These are phyloP conservation scores for Psittacus erithacus DNA, from an alignment of 2,113 vertebrate genomes.

Conservation along the genomic window DNA sequence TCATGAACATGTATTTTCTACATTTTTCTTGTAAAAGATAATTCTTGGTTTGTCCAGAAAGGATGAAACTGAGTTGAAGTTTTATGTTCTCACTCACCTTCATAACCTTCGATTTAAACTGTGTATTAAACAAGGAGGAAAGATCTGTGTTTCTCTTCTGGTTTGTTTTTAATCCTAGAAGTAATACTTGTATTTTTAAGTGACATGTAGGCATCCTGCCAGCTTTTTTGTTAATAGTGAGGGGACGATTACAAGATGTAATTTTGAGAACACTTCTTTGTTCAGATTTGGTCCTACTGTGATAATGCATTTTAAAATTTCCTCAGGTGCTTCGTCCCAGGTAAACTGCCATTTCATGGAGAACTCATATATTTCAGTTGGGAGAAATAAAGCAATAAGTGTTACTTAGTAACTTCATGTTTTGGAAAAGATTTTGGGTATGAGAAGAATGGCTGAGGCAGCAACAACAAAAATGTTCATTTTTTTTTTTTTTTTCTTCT, in stretches of 20 bases:
- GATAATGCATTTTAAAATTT: fast-evolving
- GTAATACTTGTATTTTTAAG: not conserved
- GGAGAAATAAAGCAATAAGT: not conserved
- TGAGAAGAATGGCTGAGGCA: not conserved
- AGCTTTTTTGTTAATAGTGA: not conserved
- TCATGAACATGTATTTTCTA: not conserved
- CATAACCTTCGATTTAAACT: not conserved
- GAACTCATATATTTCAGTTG: not conserved
- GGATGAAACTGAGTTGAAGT: not conserved
- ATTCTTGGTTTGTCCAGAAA: not conserved
- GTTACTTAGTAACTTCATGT: not conserved
- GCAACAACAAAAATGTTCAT: not conserved
- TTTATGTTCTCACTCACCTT: not conserved
- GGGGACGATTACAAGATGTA: not conserved
- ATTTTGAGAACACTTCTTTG: not conserved
- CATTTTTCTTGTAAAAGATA: not conserved
- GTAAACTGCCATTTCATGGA: not conserved
- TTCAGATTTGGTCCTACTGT: not conserved
- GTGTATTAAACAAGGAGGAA: not conserved
- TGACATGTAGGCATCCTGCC: not conserved
- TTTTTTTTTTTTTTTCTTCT: not conserved
- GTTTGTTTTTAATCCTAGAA: not conserved
- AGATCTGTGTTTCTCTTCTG: not conserved
- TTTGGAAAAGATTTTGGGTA: not conserved
- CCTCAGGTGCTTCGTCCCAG: not conserved